Conservation (phyloP, 2,797 vertebrate genomes). For the Eremophila alpestris region DNA sequence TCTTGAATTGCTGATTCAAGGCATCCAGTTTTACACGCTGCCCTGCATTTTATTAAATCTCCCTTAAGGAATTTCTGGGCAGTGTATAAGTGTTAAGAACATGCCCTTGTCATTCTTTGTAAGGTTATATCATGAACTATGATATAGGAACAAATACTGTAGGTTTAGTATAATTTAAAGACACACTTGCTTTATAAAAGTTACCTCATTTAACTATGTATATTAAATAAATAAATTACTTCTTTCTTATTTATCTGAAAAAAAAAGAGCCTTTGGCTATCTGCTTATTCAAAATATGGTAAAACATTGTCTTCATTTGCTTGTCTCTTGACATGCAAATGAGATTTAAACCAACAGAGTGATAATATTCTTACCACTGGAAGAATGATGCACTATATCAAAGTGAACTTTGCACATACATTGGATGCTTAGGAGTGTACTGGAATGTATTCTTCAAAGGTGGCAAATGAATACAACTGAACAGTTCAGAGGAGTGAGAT, state of each 20-base stretch:
- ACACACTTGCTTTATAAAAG: background rate
- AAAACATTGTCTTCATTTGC: background rate
- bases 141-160: background rate
- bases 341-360: background rate
- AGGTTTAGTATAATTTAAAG: background rate
- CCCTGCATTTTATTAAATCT: background rate
- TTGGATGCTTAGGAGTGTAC: background rate
- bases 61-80: background rate
- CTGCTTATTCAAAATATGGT: background rate
- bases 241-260: background rate
- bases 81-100: background rate
- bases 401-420: background rate
- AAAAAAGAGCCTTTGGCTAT: background rate
- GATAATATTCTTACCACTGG: background rate
- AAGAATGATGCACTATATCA: background rate
- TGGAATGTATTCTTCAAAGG: background rate
- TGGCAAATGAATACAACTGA: background rate
- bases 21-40: background rate
- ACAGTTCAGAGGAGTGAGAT: background rate
- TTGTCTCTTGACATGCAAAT: background rate
- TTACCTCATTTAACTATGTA: background rate
- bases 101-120: background rate
- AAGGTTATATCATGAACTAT: background rate
- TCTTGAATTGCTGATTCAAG: background rate
- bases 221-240: background rate